phyloP scores from a whole-genome alignment of 2,797 vertebrate species.

The Microctenopoma lineatum region DNA sequence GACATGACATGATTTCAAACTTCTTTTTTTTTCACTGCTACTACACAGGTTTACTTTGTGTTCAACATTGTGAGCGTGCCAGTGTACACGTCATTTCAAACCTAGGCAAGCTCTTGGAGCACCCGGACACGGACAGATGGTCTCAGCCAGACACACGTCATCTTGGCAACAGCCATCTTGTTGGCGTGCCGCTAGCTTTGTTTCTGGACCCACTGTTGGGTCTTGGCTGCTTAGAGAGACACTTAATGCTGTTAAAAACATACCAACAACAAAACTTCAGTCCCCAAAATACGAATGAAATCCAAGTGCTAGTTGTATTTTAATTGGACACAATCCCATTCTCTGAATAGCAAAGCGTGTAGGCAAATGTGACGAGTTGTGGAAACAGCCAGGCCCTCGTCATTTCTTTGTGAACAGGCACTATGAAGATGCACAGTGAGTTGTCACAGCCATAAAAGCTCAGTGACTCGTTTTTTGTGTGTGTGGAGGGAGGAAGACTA shows the following conservation, averaged over 20 bases:
- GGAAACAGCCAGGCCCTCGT: slow-evolving; percentile 23
- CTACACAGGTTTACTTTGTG: slow-evolving; percentile 37
- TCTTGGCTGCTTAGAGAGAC: slow-evolving; percentile 57
- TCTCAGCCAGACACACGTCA: slow-evolving; percentile 73
- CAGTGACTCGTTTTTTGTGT: background rate
- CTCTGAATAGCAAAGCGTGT: slow-evolving; percentile 13
- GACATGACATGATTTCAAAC: slow-evolving; percentile 42
- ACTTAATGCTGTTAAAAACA: slow-evolving; percentile 31
- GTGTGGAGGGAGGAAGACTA: slow-evolving; percentile 15
- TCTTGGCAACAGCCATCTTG: slow-evolving; percentile 71
- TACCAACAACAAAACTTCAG: slow-evolving; percentile 36
- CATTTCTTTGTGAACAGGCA: slow-evolving; percentile 7
- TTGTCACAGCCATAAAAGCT: slow-evolving; percentile 28
- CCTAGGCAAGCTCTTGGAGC: slow-evolving; percentile 62
- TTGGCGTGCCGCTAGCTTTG: slow-evolving; percentile 55
- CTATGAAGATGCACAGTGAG: slow-evolving; percentile 4
- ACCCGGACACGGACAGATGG: slow-evolving; percentile 76
- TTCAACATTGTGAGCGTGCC: slow-evolving; percentile 29
- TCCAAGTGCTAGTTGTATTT: slow-evolving; percentile 11
- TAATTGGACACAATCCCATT: slow-evolving; percentile 9
- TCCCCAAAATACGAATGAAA: slow-evolving; percentile 10
- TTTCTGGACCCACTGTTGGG: slow-evolving; percentile 56
- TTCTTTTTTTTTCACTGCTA: slow-evolving; percentile 1
- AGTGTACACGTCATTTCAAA: slow-evolving; percentile 57
- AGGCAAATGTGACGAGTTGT: slow-evolving; percentile 26